These are phyloP conservation scores for Tiliacea citrago DNA, from an alignment of 2,888 invertebrate genomes.

Conservation along the genomic window DNA sequence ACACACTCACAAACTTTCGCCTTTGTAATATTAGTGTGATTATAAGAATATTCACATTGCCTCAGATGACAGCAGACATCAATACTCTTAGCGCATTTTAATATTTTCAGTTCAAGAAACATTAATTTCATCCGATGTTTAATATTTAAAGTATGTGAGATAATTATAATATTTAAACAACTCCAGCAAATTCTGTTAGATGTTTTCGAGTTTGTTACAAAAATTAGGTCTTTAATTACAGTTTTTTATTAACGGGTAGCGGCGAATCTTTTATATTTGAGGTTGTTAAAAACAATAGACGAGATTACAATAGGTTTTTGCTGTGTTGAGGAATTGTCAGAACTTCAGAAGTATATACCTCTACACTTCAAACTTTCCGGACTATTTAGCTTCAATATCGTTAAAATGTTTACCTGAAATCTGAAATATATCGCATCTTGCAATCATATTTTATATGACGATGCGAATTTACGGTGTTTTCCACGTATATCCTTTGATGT, in stretches of 20 bases:
- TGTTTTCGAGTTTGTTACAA: conserved; percentile 36
- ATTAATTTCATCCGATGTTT: conserved; percentile 32
- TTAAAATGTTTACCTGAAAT: neutral
- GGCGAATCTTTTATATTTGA: neutral
- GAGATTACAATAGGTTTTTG: neutral
- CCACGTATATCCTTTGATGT: neutral
- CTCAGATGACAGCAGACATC: neutral
- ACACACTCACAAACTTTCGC: too few relatives aligned
- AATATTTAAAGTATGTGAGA: conserved; percentile 14
- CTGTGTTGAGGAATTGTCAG: neutral
- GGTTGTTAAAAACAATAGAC: conserved; percentile 2
- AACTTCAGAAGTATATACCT: neutral
- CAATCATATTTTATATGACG: conserved; percentile 5
- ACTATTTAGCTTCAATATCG: neutral
- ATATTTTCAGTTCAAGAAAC: conserved; percentile 25
- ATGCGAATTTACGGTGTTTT: conserved; percentile 10
- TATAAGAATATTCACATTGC: conserved; percentile 5
- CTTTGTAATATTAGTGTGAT: too few relatives aligned
- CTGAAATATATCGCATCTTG: neutral
- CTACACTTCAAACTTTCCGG: neutral
- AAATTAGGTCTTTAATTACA: conserved; percentile 24
- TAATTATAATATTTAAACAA: conserved; percentile 42
- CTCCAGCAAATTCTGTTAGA: conserved; percentile 14
- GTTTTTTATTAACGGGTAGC: conserved; percentile 13
- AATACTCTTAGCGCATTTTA: conserved; percentile 13